Base-by-base conservation (phyloP, 2,797 vertebrate genomes). In the Takifugu rubripes region DNA sequence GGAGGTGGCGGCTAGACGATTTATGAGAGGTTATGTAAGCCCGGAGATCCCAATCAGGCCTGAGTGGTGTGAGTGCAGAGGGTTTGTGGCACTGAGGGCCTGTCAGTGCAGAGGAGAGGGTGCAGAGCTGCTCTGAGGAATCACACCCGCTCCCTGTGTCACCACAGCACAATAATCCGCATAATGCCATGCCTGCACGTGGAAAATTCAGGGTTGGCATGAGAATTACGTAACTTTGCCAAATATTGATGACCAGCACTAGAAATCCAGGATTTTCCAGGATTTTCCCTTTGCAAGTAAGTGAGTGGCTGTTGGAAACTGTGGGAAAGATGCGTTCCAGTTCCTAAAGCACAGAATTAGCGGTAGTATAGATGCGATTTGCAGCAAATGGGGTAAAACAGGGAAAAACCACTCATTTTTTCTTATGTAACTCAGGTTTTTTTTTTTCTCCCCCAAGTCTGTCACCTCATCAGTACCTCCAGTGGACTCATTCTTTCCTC, bases 11-110 rank as follows among this genome's bases (percentile, higher is more conserved):
- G 66, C 62, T 69, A 58, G 61, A 63, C 55, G 52, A 36, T 53
- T 60, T 47, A 72, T 57, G 63, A 21, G 25, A 55, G 63, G 64
- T 88, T 81, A 76, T 67, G 68, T 74, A 83, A 81, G 60, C 75
- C 67, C 45, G 68, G n/a, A 49, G 61, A 66, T 77, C 60, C 49
- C 66, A 79, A 40, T 69, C 59, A 68, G 63, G 29, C 49, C 17
- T 59, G 59, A 58, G 40, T 57, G 65, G 59, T 52, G 9, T 40
- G 12, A 40, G 36, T 29, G 7, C 27, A 29, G 27, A 29, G 36
- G 31, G 36, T 40, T 56, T 60, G 54, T 67, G 26, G 50, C 63
- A 65, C 55, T 29, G 21, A 70, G 52, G 36, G 66, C 29, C 61
- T 81, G 63, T 83, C 72, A 66, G 42, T 25, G 27, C 51, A 17